Evolutionary conservation across 2,888 invertebrate genomes (phyloP).

Genomic region (Spilarctia lutea): DNA sequence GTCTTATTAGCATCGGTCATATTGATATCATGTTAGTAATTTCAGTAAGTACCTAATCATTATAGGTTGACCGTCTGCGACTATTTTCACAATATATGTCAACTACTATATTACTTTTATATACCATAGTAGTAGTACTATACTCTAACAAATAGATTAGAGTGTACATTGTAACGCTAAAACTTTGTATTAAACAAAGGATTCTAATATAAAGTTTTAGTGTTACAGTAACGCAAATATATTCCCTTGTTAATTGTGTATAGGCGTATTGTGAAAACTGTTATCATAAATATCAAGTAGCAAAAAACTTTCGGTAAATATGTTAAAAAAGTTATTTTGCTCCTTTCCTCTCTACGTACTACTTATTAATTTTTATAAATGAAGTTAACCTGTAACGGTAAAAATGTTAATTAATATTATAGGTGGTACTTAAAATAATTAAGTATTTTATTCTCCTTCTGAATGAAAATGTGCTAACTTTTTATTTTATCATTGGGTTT

Average conservation of each 20-base stretch:
- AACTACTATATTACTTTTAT: not conserved
- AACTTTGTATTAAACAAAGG: not conserved
- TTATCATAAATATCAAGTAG: not conserved
- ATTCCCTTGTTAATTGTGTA: not conserved
- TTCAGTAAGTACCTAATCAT: constrained; percentile 11
- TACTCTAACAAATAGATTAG: not conserved
- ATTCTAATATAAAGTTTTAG: constrained; percentile 2
- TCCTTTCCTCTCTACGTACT: not conserved
- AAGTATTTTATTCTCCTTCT: no score
- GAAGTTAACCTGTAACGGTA: not conserved
- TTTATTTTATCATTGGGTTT: no score
- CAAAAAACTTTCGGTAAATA: not conserved
- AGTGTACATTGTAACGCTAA: not conserved
- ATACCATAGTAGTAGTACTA: no score
- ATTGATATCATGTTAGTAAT: constrained; percentile 14
- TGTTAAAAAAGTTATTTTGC: not conserved
- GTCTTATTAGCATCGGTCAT: constrained; percentile 23
- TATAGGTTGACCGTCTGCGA: not conserved
- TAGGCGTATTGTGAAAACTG: not conserved
- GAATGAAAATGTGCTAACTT: no score
- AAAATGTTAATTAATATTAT: no score
- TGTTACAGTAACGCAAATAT: not conserved
- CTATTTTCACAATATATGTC: not conserved
- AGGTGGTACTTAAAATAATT: no score
- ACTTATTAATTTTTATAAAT: not conserved